phyloP scores from a whole-genome alignment of 2,888 invertebrate species.

The Tenthredo distinguenda region DNA sequence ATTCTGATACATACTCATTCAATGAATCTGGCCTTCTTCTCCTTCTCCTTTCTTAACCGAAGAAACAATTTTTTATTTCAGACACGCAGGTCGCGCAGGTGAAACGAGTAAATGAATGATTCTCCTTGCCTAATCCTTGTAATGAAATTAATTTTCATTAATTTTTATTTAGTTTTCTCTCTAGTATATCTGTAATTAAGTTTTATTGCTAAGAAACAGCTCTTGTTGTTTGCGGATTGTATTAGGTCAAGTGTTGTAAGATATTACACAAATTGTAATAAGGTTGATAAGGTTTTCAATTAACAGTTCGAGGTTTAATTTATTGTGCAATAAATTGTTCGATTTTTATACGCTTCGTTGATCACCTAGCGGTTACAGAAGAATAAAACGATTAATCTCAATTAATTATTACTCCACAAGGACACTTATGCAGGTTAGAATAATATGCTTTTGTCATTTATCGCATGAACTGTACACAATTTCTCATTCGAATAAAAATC shows the following conservation, averaged over 20 bases:
- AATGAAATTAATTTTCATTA: background rate
- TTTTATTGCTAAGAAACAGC: slow-evolving; percentile 4
- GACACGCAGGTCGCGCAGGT: background rate
- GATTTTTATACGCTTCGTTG: slow-evolving; percentile 19
- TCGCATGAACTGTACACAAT: background rate
- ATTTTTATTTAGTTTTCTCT: background rate
- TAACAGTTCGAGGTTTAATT: slow-evolving; percentile 34
- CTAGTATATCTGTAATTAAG: background rate
- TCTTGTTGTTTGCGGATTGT: background rate
- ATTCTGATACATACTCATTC: slow-evolving; percentile 17
- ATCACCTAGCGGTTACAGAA: background rate
- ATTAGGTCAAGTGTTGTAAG: slow-evolving; percentile 41
- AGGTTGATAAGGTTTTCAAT: slow-evolving; percentile 37
- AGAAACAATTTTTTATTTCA: background rate
- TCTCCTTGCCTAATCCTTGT: background rate
- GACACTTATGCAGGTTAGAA: background rate
- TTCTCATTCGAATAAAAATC: background rate
- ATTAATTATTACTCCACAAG: background rate
- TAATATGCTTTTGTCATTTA: background rate
- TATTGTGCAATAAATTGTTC: slow-evolving; percentile 23
- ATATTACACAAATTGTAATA: slow-evolving; percentile 9
- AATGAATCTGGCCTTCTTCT: background rate
- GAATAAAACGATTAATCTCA: slow-evolving; percentile 16
- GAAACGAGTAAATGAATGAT: slow-evolving; percentile 1
- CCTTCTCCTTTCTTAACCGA: background rate